phyloP scores from a whole-genome alignment of 2,888 invertebrate genomes.

The Allophyes oxyacanthae region DNA sequence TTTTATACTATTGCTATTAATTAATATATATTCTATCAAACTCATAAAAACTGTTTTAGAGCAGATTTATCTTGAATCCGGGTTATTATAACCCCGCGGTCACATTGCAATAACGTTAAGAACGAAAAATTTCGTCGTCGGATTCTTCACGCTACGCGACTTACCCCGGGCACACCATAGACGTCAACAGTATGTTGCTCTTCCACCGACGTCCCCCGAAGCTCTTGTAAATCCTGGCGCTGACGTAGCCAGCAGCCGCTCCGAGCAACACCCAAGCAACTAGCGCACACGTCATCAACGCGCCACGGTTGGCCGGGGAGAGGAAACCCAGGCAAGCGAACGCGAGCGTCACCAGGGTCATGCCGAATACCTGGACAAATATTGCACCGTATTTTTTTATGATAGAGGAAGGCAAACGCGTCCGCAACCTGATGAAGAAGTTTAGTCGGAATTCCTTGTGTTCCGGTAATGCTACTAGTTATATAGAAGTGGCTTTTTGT shows the following conservation, averaged over 20 bases:
- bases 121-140: too few relatives aligned
- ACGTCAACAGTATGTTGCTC: slow-evolving; percentile 98
- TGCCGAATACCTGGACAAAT: slow-evolving; percentile 91
- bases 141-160: slow-evolving; percentile 48
- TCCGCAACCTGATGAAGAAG: too few relatives aligned
- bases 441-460: too few relatives aligned
- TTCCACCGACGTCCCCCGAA: slow-evolving; percentile 99
- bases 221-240: slow-evolving; percentile 99
- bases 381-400: neutral
- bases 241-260: slow-evolving; percentile 98
- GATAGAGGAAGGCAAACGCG: too few relatives aligned
- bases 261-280: slow-evolving; percentile 99
- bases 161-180: slow-evolving; percentile 99
- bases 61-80: too few relatives aligned
- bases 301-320: slow-evolving; percentile 99
- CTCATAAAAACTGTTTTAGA: too few relatives aligned
- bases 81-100: too few relatives aligned
- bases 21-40: too few relatives aligned
- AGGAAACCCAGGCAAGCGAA: slow-evolving; percentile 99
- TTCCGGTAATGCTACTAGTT: too few relatives aligned
- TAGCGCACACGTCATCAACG: slow-evolving; percentile 99
- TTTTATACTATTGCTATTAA: too few relatives aligned
- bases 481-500: too few relatives aligned
- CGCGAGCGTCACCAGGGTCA: slow-evolving; percentile 98
- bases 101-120: too few relatives aligned